These are phyloP conservation scores for Pachydiplax longipennis DNA, from an alignment of 2,888 invertebrate species.

Conservation along the genomic window DNA sequence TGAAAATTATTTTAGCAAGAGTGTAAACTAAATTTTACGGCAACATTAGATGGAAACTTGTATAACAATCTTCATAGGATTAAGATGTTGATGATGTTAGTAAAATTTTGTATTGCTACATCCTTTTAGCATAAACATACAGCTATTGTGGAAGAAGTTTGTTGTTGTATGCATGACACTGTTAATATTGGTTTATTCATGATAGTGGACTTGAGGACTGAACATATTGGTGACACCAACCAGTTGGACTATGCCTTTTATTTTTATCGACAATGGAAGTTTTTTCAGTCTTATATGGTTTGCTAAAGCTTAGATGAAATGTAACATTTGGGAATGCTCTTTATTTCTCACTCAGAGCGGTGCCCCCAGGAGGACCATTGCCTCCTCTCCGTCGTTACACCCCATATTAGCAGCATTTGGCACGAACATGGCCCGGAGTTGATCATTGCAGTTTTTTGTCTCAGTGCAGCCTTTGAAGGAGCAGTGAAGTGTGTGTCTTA, in stretches of 20 bases:
- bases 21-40: neutral
- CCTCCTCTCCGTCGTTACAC: neutral
- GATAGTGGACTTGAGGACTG: neutral
- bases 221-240: neutral
- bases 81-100: neutral
- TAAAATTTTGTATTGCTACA: neutral
- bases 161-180: neutral
- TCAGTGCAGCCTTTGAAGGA: neutral
- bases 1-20: neutral
- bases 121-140: neutral
- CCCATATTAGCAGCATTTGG: neutral
- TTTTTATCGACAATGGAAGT: neutral
- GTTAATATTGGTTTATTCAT: neutral
- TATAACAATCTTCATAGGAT: neutral
- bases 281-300: neutral
- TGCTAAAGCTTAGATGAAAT: neutral
- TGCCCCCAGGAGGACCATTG: neutral
- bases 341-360: neutral
- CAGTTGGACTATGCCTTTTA: neutral
- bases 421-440: neutral
- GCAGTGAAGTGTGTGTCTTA: neutral
- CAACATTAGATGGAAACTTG: neutral
- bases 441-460: neutral
- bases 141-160: neutral
- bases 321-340: neutral